A percentile compares a stretch with the other conserved stretches of the same genome.
phyloP scores from a whole-genome alignment of 2,888 invertebrate species.

The Andrena camellia region DNA sequence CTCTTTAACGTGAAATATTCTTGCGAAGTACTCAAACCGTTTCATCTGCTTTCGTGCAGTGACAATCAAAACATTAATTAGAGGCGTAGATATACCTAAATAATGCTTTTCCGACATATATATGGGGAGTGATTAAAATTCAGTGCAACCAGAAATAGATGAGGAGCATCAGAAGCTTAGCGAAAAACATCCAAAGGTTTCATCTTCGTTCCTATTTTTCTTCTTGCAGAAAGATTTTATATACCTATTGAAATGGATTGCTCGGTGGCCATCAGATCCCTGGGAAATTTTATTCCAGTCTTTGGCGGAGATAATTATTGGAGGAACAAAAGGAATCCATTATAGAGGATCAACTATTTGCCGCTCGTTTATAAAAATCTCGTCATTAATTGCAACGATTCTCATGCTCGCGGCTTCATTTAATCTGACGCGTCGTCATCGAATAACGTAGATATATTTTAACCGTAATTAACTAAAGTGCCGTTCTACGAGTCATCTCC shows the following conservation, averaged over 20 bases:
- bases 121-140: conserved; percentile 21
- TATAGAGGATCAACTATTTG: conserved; percentile 6
- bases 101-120: conserved; percentile 3
- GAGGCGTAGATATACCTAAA: neutral
- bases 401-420: neutral
- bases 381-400: conserved; percentile 8
- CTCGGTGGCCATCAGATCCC: neutral
- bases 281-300: conserved; percentile 1
- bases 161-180: neutral
- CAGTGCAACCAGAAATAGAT: neutral
- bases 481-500: neutral
- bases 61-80: conserved; percentile 13
- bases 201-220: neutral
- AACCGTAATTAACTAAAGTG: neutral
- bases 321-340: conserved; percentile 13
- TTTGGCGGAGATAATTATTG: conserved; percentile 26
- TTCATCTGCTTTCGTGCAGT: neutral
- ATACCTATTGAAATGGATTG: conserved; percentile 31
- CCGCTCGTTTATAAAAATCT: conserved; percentile 4
- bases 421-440: neutral
- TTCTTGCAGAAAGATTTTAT: conserved; percentile 13
- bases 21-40: neutral
- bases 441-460: neutral
- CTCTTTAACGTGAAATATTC: neutral
- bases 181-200: neutral